phyloP scores from a whole-genome alignment of 2,888 invertebrate species.

The Hoplodrina ambigua region DNA sequence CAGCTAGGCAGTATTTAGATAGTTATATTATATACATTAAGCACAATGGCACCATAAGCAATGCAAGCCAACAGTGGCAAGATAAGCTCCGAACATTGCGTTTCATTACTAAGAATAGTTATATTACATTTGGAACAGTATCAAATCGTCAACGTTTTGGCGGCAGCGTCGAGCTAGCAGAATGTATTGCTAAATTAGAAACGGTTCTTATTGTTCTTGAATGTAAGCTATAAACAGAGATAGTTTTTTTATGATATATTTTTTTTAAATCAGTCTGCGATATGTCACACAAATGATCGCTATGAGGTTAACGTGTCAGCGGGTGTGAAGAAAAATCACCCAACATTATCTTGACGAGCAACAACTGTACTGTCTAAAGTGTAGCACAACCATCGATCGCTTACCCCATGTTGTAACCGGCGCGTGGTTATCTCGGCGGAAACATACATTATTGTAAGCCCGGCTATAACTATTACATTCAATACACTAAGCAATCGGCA shows the following conservation, averaged over 20 bases:
- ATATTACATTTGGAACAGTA: not conserved
- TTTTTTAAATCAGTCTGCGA: too few species aligned
- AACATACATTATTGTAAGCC: slow-evolving; percentile 28
- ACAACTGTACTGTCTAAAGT: too few species aligned
- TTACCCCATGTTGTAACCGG: not conserved
- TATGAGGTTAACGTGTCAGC: too few species aligned
- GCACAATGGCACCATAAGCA: too few species aligned
- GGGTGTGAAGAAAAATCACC: too few species aligned
- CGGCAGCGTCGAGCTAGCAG: not conserved
- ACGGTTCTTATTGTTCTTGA: not conserved
- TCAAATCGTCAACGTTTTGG: not conserved
- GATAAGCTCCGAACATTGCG: too few species aligned
- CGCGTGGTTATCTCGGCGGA: slow-evolving; percentile 7
- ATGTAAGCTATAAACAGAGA: not conserved
- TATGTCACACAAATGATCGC: too few species aligned
- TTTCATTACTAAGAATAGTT: not conserved
- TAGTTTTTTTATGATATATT: not conserved
- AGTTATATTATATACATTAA: too few species aligned
- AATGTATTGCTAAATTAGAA: not conserved
- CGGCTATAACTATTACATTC: slow-evolving; percentile 18
- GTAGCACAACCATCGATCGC: not conserved
- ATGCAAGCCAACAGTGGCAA: too few species aligned
- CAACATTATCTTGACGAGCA: too few species aligned
- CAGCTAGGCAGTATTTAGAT: too few species aligned
- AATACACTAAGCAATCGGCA: slow-evolving; percentile 24